phyloP scores from a whole-genome alignment of 2,888 invertebrate genomes.

The Dione vanillae region DNA sequence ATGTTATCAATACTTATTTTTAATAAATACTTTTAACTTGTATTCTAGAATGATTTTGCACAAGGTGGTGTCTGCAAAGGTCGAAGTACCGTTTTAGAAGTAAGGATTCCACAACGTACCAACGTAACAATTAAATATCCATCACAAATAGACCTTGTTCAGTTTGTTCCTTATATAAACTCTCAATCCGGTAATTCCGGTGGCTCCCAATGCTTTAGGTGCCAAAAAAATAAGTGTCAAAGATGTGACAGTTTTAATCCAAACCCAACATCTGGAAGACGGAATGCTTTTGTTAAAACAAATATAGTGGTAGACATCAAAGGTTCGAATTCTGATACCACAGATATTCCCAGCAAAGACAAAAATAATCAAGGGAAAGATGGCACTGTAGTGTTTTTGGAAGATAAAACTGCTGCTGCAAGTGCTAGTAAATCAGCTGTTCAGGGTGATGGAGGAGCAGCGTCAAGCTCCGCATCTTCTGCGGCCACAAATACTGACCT shows the following conservation, averaged over 20 bases:
- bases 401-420: slow-evolving; percentile 46
- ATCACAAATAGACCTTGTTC: slow-evolving; percentile 42
- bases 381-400: slow-evolving; percentile 46
- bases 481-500: slow-evolving; percentile 45
- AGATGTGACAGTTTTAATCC: slow-evolving; percentile 40
- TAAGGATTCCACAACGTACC: slow-evolving; percentile 49
- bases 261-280: slow-evolving; percentile 12
- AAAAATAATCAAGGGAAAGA: slow-evolving; percentile 28
- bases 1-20: neutral
- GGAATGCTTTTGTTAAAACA: slow-evolving; percentile 41
- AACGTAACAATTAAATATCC: slow-evolving; percentile 50
- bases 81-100: slow-evolving; percentile 50
- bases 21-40: neutral
- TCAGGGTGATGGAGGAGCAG: slow-evolving; percentile 35
- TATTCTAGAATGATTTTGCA: slow-evolving; percentile 30
- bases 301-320: slow-evolving; percentile 55
- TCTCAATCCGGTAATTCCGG: slow-evolving; percentile 22
- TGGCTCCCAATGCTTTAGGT: slow-evolving; percentile 34
- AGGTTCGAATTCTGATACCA: slow-evolving; percentile 35
- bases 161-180: slow-evolving; percentile 49
- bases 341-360: neutral
- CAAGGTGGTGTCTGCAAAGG: slow-evolving; percentile 43
- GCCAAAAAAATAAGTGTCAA: slow-evolving; percentile 38
- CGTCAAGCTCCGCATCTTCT: slow-evolving; percentile 44
- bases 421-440: slow-evolving; percentile 44